Base-by-base conservation (phyloP, 1,140 invertebrate genomes). In the Trypoxylus dichotomus region DNA sequence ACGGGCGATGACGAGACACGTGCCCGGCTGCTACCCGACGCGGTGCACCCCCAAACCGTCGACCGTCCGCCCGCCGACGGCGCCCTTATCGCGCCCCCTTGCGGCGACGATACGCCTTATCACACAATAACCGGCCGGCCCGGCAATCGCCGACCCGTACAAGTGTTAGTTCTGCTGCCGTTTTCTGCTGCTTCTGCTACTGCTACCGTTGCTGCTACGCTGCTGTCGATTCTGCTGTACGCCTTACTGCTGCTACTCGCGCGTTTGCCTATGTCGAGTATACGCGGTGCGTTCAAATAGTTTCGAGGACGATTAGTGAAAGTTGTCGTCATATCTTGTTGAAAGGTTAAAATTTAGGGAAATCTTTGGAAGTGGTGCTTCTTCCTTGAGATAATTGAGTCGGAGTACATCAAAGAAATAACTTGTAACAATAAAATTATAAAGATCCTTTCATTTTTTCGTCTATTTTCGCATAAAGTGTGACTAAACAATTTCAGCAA, bases 131-230 rank as follows among this genome's bases (percentile, higher is more conserved):
- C 54, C 54, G 54, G 54, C n/a, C 54, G 54, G 54, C 24, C 13
- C 13, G 5, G 54, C 77, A 75, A 72, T 78, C 77, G 29, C 24
- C 77, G 77, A 74, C 32, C 32, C 77, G 41, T 60, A 43, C 74
- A 43, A 43, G 74, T 41, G 74, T 76, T 37, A 37, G 5, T 37
- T 37, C 32, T 37, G 10, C 32, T 74, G 47, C 54, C 58, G 58
- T 54, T 76, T 58, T 72, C 78, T 75, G 78, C 78, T 68, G 63
- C 78, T 25, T 19, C 74, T 54, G 72, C 10, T 47, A 29, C 25
- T 72, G 63, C 37, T 29, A 21, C 73, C 54, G 43, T 15, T 68
- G 77, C 73, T 54, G 54, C n/a, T n/a, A n/a, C n/a, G 78, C 78
- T 68, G 63, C 78, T 25, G 41, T 75, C 42, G 72, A 1, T 47